Percentiles rank a stretch among this genome's conserved stretches.
These are phyloP conservation scores for Ophthalmotilapia sp. DNA, from an alignment of 2,113 vertebrate genomes.

Conservation along the genomic window DNA sequence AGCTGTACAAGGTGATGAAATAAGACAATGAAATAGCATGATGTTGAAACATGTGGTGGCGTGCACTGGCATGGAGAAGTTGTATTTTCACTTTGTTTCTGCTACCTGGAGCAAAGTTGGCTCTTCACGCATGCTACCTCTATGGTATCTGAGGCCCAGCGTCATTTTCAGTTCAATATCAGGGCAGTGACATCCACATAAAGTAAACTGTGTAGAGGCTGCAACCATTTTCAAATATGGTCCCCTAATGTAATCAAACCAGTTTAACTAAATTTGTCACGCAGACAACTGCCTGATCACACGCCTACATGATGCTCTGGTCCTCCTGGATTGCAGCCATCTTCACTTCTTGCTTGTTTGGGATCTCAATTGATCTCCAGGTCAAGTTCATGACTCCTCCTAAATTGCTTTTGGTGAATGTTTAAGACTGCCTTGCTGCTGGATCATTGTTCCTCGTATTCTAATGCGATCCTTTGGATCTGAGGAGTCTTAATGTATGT, in stretches of 20 bases:
- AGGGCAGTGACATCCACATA: neutral
- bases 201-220: neutral
- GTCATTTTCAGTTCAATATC: neutral
- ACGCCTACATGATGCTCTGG: neutral
- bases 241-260: neutral
- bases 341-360: neutral
- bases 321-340: neutral
- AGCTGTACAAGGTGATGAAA: neutral
- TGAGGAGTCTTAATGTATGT: neutral
- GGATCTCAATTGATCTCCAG: neutral
- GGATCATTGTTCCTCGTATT: neutral
- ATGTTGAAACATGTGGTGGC: neutral
- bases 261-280: neutral
- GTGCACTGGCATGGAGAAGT: neutral
- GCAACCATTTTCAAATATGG: neutral
- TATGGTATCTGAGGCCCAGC: neutral
- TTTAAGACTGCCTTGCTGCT: neutral
- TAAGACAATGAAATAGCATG: neutral
- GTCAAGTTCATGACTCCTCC: neutral
- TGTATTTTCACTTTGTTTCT: neutral
- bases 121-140: neutral
- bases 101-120: neutral
- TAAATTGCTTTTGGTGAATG: neutral
- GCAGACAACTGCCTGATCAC: neutral
- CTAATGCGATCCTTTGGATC: neutral